Conservation (phyloP, 64 coral and sea anemone genomes). For the Pachyseris speciosa region DNA sequence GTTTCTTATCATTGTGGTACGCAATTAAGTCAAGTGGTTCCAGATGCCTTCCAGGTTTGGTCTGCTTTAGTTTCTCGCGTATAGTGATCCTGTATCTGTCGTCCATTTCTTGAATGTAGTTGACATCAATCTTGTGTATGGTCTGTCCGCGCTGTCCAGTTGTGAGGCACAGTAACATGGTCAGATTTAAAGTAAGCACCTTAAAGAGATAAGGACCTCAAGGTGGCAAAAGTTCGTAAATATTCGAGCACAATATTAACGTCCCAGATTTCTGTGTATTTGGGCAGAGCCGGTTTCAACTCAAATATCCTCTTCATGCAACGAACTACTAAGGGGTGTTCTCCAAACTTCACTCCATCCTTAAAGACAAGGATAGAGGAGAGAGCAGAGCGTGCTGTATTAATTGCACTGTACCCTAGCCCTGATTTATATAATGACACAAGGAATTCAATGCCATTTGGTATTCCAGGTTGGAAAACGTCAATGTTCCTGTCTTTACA, state of each 20-base stretch:
- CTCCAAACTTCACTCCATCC: conserved; percentile 32
- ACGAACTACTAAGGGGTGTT: conserved; percentile 33
- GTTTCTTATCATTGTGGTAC: conserved; percentile 10
- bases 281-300: conserved; percentile 40
- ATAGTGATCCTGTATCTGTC: conserved; percentile 2
- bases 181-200: conserved; percentile 36
- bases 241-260: conserved; percentile 32
- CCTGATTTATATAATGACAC: background rate
- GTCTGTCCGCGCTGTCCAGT: conserved; percentile 34
- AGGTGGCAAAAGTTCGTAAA: background rate
- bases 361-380: background rate
- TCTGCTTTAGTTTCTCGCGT: conserved; percentile 25
- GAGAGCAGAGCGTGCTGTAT: conserved; percentile 14
- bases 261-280: conserved; percentile 48
- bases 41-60: conserved; percentile 26
- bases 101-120: conserved; percentile 37
- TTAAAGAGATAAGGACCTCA: conserved; percentile 23
- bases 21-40: background rate
- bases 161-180: conserved; percentile 1
- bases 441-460: conserved; percentile 12
- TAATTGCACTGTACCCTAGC: conserved; percentile 1
- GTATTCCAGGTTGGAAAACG: background rate
- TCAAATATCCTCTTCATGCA: conserved; percentile 67
- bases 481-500: background rate
- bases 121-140: conserved; percentile 16